Percentiles rank a stretch among this genome's conserved stretches.
phyloP scores from a whole-genome alignment of 2,888 invertebrate species.

The Ennomos erosarius region DNA sequence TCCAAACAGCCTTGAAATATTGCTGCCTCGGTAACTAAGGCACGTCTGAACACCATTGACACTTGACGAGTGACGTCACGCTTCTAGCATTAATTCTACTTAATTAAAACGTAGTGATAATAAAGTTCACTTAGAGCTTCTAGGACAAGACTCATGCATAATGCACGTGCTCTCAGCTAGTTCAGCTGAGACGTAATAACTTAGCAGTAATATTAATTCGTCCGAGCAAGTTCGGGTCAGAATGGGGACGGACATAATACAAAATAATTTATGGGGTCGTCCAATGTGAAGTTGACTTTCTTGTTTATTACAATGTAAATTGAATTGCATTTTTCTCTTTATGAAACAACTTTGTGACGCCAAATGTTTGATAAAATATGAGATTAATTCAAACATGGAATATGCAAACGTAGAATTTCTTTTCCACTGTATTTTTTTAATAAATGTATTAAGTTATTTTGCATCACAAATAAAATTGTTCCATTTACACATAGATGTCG shows the following conservation, averaged over 20 bases:
- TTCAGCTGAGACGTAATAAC: slow-evolving; percentile 14
- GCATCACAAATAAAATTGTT: too few relatives aligned
- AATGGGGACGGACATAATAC: slow-evolving; percentile 13
- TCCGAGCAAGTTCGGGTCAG: slow-evolving; percentile 11
- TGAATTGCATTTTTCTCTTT: slow-evolving; percentile 13
- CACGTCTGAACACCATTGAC: slow-evolving; percentile 50
- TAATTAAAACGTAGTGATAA: slow-evolving; percentile 45
- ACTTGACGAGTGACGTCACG: slow-evolving; percentile 47
- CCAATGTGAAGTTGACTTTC: slow-evolving; percentile 13
- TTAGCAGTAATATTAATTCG: slow-evolving; percentile 18
- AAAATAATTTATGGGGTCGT: slow-evolving; percentile 16
- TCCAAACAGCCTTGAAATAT: slow-evolving; percentile 39
- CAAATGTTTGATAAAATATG: neutral
- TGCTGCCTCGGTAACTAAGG: slow-evolving; percentile 38
- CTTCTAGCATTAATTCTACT: slow-evolving; percentile 48
- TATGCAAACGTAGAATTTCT: too few relatives aligned
- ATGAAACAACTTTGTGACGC: slow-evolving; percentile 2
- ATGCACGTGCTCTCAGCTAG: slow-evolving; percentile 10
- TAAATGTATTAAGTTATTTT: neutral
- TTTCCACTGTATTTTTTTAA: too few relatives aligned
- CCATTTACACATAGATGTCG: too few relatives aligned
- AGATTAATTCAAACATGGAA: too few relatives aligned
- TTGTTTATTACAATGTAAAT: slow-evolving; percentile 10
- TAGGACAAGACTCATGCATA: slow-evolving; percentile 24
- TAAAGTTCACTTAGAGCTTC: slow-evolving; percentile 29